Percentiles rank a stretch among this genome's conserved stretches.
phyloP scores from a whole-genome alignment of 2,113 vertebrate genomes.

The Thinocorus orbignyianus region DNA sequence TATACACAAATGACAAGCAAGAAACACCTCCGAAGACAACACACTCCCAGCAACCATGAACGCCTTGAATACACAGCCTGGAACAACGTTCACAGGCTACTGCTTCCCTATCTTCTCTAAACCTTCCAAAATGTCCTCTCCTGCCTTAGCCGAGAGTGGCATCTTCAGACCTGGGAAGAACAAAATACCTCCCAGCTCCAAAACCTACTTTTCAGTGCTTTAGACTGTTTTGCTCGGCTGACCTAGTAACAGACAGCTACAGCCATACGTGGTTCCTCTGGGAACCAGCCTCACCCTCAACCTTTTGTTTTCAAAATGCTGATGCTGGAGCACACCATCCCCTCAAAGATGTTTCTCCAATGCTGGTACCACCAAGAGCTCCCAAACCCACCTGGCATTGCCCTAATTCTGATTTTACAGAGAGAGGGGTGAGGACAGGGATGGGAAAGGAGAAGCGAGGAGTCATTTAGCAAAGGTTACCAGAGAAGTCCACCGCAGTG shows the following conservation, averaged over 20 bases:
- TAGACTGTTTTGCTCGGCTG: neutral
- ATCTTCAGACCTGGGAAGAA: neutral
- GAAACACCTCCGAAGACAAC: neutral
- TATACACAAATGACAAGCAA: neutral
- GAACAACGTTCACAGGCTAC: neutral
- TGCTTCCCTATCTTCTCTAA: neutral
- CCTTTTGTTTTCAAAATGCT: neutral
- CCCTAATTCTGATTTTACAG: neutral
- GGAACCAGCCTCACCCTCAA: neutral
- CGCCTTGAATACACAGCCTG: neutral
- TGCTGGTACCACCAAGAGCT: neutral
- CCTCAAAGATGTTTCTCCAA: fast-evolving
- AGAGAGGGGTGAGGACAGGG: neutral
- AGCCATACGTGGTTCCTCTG: neutral
- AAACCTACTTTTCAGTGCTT: constrained; percentile 3
- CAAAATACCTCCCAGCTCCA: neutral
- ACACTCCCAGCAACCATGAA: neutral
- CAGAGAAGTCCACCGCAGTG: fast-evolving
- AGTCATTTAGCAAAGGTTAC: neutral
- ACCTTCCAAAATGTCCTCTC: neutral
- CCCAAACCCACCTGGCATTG: fast-evolving
- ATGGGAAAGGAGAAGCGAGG: neutral
- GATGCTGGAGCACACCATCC: neutral
- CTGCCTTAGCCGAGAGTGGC: neutral
- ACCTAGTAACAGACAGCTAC: neutral